phyloP scores from a whole-genome alignment of 2,113 vertebrate genomes.

The Bubo blakistoni region DNA sequence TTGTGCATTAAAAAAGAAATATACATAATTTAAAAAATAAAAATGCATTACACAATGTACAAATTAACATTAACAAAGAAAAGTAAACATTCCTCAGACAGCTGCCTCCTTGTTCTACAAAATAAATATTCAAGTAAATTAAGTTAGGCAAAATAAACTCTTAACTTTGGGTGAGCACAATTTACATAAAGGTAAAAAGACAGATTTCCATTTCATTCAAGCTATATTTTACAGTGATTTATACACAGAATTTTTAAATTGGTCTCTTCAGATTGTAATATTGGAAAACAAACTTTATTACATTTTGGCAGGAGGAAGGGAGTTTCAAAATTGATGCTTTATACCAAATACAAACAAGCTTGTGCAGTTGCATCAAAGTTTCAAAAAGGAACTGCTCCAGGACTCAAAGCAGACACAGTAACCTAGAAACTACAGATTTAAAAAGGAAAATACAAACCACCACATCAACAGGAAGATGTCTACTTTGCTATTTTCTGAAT shows the following conservation, averaged over 20 bases:
- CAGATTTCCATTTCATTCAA: conserved; percentile 58
- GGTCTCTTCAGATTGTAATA: conserved; percentile 41
- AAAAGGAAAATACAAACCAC: conserved; percentile 51
- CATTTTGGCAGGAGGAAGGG: conserved; percentile 29
- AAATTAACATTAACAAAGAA: conserved; percentile 79
- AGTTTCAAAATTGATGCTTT: conserved; percentile 27
- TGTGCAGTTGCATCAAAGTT: conserved; percentile 24
- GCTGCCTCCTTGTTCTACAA: conserved; percentile 71
- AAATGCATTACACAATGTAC: conserved; percentile 85
- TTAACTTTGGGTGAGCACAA: conserved; percentile 54
- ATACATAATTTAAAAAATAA: conserved; percentile 85
- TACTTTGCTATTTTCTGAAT: conserved; percentile 40
- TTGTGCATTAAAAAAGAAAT: conserved; percentile 91
- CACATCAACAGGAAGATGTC: conserved; percentile 53
- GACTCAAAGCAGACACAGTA: conserved; percentile 60
- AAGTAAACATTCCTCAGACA: conserved; percentile 82
- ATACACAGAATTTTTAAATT: conserved; percentile 20
- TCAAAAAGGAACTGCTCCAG: conserved; percentile 40
- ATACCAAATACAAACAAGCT: conserved; percentile 30
- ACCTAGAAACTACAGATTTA: conserved; percentile 51
- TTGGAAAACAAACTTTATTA: conserved; percentile 28
- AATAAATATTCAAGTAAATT: conserved; percentile 79
- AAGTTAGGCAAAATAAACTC: conserved; percentile 73
- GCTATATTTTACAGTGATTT: conserved; percentile 65
- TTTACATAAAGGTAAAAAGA: conserved; percentile 68